Conservation (phyloP, 2,888 invertebrate species). For the Tricholauxania praeusta region DNA sequence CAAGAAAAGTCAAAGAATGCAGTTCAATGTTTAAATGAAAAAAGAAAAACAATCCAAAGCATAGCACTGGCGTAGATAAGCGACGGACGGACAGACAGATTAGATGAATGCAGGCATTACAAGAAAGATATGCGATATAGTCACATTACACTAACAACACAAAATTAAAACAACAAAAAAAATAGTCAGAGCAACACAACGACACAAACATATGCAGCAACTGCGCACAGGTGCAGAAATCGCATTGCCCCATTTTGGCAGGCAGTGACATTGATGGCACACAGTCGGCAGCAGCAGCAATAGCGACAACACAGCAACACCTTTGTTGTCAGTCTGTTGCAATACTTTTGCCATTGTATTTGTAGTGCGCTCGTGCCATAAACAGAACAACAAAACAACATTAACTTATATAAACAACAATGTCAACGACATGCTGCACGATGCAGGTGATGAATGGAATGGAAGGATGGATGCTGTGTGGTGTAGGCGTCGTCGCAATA, state of each 20-base stretch:
- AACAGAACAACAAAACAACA: too few relatives aligned
- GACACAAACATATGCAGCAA: neutral
- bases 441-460: neutral
- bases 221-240: neutral
- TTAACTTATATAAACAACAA: neutral
- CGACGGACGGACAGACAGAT: neutral
- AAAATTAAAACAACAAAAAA: neutral
- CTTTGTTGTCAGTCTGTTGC: neutral
- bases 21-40: neutral
- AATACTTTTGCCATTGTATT: neutral
- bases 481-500: neutral
- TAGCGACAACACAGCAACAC: neutral
- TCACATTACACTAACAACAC: neutral
- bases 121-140: neutral
- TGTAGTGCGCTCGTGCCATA: too few relatives aligned
- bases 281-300: neutral
- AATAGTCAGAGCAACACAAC: neutral
- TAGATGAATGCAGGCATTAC: neutral
- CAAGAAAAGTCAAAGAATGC: slow-evolving; percentile 1
- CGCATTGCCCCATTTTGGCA: slow-evolving; percentile 10
- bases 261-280: slow-evolving; percentile 8
- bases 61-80: neutral
- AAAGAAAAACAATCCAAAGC: neutral
- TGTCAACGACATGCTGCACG: neutral
- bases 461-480: neutral